These are phyloP conservation scores for Paracentrotus lividus DNA, from an alignment of 53 echinoderm and acorn worm species.

Conservation along the genomic window DNA sequence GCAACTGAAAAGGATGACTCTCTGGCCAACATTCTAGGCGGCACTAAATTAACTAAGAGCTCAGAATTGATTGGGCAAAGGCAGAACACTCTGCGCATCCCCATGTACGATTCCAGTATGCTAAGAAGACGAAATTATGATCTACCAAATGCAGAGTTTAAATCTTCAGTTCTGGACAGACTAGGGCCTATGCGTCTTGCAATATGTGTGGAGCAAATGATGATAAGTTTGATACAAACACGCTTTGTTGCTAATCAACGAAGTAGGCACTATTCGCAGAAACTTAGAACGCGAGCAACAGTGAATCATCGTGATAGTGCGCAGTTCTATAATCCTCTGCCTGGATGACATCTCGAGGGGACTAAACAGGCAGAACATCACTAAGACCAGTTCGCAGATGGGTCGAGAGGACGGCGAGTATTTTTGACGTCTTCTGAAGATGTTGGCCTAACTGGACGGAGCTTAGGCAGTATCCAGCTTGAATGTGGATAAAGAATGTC, in stretches of 20 bases:
- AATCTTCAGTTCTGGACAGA: not conserved
- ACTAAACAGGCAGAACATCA: no score
- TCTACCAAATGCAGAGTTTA: no score
- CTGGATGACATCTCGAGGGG: no score
- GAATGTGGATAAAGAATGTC: constrained; percentile 50
- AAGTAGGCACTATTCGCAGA: not conserved
- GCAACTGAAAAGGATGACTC: not conserved
- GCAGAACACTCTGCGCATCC: no score
- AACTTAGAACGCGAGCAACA: no score
- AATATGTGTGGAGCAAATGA: not conserved
- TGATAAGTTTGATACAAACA: not conserved
- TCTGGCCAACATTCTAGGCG: not conserved
- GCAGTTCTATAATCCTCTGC: no score
- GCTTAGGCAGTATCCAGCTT: constrained; percentile 72
- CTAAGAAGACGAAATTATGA: no score
- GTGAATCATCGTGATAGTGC: no score
- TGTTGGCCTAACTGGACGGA: constrained; percentile 75
- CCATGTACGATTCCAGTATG: not conserved
- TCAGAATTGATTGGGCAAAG: no score
- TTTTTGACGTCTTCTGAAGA: constrained; percentile 35
- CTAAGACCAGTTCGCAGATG: no score
- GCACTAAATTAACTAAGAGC: no score
- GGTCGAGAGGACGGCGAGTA: no score
- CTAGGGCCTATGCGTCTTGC: not conserved
- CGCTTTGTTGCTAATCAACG: not conserved